These are phyloP conservation scores for Caenorhabditis doughertyi DNA, from an alignment of 2,888 invertebrate genomes.

Conservation along the genomic window DNA sequence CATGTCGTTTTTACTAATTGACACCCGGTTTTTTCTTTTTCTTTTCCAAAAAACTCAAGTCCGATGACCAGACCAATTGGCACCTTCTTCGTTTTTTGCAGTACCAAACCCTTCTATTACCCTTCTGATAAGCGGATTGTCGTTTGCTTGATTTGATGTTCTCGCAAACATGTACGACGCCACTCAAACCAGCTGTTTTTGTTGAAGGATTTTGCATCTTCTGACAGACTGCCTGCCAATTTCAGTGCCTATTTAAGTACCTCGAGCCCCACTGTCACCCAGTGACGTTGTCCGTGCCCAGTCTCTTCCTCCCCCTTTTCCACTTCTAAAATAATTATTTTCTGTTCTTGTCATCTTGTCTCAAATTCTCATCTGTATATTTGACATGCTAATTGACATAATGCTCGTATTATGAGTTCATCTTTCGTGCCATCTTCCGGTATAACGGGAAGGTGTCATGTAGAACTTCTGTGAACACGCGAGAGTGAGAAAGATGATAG, in stretches of 20 bases:
- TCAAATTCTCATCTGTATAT: constrained; percentile 7
- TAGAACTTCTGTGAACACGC: constrained; percentile 8
- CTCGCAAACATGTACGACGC: constrained; percentile 32
- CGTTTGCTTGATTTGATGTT: constrained; percentile 26
- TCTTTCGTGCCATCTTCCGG: constrained; percentile 33
- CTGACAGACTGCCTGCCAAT: constrained; percentile 40
- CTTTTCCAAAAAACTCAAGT: not conserved
- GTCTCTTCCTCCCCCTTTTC: not conserved
- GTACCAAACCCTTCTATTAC: not conserved
- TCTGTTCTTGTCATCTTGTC: constrained; percentile 2
- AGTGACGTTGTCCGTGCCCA: constrained; percentile 31
- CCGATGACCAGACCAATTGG: constrained; percentile 54
- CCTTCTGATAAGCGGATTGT: constrained; percentile 60
- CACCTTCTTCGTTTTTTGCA: constrained; percentile 35
- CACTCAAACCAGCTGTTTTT: constrained; percentile 60
- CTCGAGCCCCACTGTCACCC: not conserved
- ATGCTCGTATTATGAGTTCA: constrained; percentile 24
- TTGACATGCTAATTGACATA: constrained; percentile 37
- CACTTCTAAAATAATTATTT: not conserved
- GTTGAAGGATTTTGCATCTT: not conserved
- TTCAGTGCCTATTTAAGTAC: constrained; percentile 48
- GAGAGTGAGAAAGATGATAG: not conserved
- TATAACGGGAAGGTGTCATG: constrained; percentile 12
- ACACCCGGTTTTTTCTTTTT: constrained; percentile 21
- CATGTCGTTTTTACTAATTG: constrained; percentile 18